Base-by-base conservation (phyloP, 2,888 invertebrate species). In the Drosophila barbarae region DNA sequence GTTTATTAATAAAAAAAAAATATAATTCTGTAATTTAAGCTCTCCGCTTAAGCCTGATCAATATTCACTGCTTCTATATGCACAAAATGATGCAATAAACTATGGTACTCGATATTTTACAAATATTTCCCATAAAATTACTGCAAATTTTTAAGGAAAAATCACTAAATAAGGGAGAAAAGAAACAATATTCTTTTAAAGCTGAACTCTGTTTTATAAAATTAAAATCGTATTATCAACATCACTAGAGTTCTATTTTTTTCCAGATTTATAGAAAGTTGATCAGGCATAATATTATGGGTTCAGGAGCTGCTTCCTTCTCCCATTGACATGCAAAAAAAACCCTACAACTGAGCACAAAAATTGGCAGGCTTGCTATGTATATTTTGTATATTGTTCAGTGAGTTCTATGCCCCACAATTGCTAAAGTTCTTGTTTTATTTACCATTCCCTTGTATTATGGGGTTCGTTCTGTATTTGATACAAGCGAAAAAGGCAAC, bases 301-400 rank as follows among this genome's bases (percentile, higher is more conserved):
- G 30, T 8, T 41, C 8, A 10, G 15, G 15, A 36, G 23, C 8
- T 41, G 6, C 6, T 21, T 21, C 10, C 38, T 10, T 18, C 10
- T 38, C 38, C 18, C 5, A 23, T 38, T 38, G 0, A 18, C 18
- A 38, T 38, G 7, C 7, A 26, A 18, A 2, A 38, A 39, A 21
- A 39, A 12, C 2, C 18, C 7, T 12, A 21, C 1, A 7, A 39
- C 13, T 23, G 41, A 2, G 2, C 23, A 8, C 26, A 18, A 9
- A 30, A 21, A 32, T 13, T 13, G 32, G 30, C 21, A 28, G 12
- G 12, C 44, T 28, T 6, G 28, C n/a, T 28, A 44, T 44, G 2
- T 44, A 28, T 28, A 58, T n/a, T 6, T 15, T 71, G 58, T 76
- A 68, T 76, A 71, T 67, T 73, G 72, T 72, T 44, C 18, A 15